phyloP scores from a whole-genome alignment of 2,888 invertebrate species.

The Eilema depressum region DNA sequence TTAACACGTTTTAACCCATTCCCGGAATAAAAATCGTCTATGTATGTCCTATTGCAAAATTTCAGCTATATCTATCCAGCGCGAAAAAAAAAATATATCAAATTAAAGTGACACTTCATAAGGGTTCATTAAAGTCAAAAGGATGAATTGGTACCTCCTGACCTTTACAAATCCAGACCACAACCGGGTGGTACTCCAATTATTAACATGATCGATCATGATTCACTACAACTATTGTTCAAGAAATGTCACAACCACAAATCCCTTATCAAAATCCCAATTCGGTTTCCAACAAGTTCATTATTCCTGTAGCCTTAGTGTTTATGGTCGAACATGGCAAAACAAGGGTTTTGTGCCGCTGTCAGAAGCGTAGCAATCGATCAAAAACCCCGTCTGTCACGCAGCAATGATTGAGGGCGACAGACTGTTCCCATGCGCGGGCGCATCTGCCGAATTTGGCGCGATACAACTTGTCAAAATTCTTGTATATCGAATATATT shows the following conservation, averaged over 20 bases:
- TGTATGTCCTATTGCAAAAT: not conserved
- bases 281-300: constrained; percentile 42
- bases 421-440: constrained; percentile 44
- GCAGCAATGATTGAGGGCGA: constrained; percentile 61
- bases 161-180: not conserved
- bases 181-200: constrained; percentile 8
- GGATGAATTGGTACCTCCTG: not conserved
- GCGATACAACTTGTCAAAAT: constrained; percentile 55
- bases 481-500: constrained; percentile 14
- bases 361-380: constrained; percentile 61
- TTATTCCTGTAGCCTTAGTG: constrained; percentile 32
- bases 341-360: constrained; percentile 48
- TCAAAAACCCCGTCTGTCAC: constrained; percentile 62
- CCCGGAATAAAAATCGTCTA: no score
- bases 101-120: not conserved
- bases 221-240: constrained; percentile 29
- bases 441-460: constrained; percentile 64
- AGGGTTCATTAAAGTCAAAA: constrained; percentile 6
- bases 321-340: constrained; percentile 37
- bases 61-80: not conserved
- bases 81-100: constrained; percentile 8
- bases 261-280: constrained; percentile 43
- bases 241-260: constrained; percentile 37
- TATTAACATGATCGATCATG: constrained; percentile 40
- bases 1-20: no score